phyloP scores from a whole-genome alignment of 2,888 invertebrate genomes.

The Chesias legatella region DNA sequence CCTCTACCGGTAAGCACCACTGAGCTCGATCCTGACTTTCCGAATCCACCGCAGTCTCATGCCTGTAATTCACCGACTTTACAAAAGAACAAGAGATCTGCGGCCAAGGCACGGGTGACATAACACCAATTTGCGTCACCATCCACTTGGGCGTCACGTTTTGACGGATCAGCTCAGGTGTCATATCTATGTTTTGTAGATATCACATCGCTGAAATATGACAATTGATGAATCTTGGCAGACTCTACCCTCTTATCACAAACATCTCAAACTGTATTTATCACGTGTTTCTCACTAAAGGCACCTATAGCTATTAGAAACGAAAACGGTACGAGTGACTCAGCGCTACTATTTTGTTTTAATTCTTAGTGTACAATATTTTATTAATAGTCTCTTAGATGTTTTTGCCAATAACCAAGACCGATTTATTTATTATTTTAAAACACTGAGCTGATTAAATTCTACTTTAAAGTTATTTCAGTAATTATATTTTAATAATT shows the following conservation, averaged over 20 bases:
- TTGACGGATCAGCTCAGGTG: conserved; percentile 48
- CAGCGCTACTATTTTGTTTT: conserved; percentile 13
- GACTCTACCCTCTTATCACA: conserved; percentile 37
- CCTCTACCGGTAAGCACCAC: too few relatives aligned
- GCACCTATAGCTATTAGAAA: conserved; percentile 14
- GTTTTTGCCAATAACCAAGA: conserved; percentile 6
- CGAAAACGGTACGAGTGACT: conserved; percentile 12
- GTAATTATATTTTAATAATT: too few relatives aligned
- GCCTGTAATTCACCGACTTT: too few relatives aligned
- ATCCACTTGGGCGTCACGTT: conserved; percentile 28
- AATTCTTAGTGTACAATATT: conserved; percentile 13
- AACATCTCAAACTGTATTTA: conserved; percentile 36
- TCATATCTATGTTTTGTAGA: conserved; percentile 36
- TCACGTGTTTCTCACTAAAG: conserved; percentile 22
- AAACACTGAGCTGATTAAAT: too few relatives aligned
- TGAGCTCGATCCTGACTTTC: too few relatives aligned
- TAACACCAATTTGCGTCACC: conserved; percentile 35
- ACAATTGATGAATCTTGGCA: conserved; percentile 55
- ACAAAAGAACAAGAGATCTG: conserved; percentile 1
- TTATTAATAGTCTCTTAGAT: conserved; percentile 7
- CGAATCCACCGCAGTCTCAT: too few relatives aligned
- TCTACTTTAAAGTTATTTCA: too few relatives aligned
- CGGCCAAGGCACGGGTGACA: conserved; percentile 23
- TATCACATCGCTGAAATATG: conserved; percentile 43
- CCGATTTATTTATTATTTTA: too few relatives aligned